phyloP scores from a whole-genome alignment of 2,797 vertebrate species.

The Capromys pilorides region DNA sequence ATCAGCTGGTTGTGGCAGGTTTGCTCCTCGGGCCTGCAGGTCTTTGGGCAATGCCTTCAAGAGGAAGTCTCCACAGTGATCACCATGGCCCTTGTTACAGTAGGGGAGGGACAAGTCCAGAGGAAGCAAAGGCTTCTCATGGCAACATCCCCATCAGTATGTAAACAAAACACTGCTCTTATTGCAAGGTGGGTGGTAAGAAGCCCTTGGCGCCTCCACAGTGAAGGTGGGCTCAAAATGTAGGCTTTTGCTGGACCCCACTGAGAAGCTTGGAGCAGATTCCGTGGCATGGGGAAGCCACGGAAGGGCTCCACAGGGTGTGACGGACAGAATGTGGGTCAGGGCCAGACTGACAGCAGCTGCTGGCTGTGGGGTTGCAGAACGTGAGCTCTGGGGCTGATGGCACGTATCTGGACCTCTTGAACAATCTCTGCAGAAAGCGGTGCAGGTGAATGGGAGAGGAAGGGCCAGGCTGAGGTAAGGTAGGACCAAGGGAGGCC shows the following conservation, averaged over 20 bases:
- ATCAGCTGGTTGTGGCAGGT: background rate
- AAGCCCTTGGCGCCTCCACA: background rate
- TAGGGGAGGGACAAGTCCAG: background rate
- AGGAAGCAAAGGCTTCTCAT: background rate
- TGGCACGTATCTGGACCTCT: background rate
- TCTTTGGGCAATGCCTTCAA: background rate
- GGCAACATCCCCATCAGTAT: background rate
- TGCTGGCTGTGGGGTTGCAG: background rate
- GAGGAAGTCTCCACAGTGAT: background rate
- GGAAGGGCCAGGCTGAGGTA: background rate
- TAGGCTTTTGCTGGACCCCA: background rate
- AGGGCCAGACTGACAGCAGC: background rate
- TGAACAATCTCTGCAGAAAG: background rate
- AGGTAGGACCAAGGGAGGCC: background rate
- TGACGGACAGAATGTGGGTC: background rate
- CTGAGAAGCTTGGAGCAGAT: background rate
- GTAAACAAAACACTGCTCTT: background rate
- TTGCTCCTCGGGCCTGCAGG: background rate
- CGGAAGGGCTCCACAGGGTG: background rate
- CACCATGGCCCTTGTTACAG: background rate
- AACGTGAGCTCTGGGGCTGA: rapidly evolving
- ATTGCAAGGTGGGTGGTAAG: background rate
- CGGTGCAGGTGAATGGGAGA: background rate
- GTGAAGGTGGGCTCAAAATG: background rate
- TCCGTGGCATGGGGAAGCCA: background rate